Evolutionary conservation across 1,140 invertebrate species (phyloP).

Genomic region (Linepithema humile): DNA sequence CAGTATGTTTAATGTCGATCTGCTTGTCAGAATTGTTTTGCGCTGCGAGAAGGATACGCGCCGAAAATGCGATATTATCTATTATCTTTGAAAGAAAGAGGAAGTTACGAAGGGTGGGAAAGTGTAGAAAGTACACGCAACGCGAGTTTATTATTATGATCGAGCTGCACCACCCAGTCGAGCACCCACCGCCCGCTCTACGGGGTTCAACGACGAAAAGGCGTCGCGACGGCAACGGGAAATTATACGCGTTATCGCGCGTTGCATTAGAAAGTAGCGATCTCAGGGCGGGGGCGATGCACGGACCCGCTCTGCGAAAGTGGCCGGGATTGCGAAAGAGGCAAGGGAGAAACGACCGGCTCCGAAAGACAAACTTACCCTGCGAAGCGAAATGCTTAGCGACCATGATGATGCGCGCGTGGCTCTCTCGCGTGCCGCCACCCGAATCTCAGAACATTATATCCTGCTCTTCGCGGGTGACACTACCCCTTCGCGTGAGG

Average conservation of each 20-base stretch:
- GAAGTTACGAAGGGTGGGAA: neutral
- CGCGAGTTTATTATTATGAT: conserved; percentile 32
- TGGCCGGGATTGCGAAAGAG: neutral
- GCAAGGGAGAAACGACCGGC: neutral
- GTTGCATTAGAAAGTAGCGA: neutral
- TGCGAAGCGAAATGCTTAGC: conserved; percentile 79
- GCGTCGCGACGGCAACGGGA: neutral
- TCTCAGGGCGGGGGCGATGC: conserved; percentile 7
- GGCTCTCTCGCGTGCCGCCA: neutral
- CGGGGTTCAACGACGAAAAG: conserved; percentile 8
- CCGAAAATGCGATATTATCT: neutral
- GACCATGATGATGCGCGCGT: conserved; percentile 75
- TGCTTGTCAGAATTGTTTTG: too few relatives aligned
- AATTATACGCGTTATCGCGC: conserved; percentile 3
- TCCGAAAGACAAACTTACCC: conserved; percentile 77
- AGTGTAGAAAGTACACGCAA: conserved; percentile 13
- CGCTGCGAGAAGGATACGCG: too few relatives aligned
- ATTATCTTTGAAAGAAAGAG: neutral
- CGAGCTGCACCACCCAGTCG: conserved; percentile 66
- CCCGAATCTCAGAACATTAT: conserved; percentile 67
- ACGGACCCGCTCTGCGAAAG: neutral
- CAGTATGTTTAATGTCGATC: neutral
- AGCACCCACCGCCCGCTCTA: conserved; percentile 24
- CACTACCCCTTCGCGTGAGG: conserved; percentile 39
- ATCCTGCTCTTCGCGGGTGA: conserved; percentile 56